phyloP scores from a whole-genome alignment of 2,113 vertebrate genomes.

The Ochotona princeps region DNA sequence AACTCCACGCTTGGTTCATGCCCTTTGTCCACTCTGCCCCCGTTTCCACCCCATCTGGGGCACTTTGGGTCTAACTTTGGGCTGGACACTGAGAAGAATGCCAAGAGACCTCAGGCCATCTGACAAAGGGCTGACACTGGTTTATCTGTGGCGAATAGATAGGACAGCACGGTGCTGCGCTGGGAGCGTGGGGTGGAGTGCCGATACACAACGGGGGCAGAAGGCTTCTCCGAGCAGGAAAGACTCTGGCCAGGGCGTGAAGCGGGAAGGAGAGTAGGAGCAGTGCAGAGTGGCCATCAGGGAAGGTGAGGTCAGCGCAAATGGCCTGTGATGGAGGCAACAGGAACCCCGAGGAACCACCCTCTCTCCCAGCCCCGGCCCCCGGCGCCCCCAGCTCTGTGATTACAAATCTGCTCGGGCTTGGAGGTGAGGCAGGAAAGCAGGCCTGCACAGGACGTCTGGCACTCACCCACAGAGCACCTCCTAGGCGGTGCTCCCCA shows the following conservation, averaged over 20 bases:
- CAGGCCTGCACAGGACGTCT: too few species aligned
- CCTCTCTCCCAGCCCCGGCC: too few species aligned
- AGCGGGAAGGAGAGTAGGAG: not conserved
- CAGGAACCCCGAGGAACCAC: not conserved
- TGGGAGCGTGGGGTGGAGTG: not conserved
- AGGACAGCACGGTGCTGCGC: not conserved
- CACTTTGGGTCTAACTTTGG: not conserved
- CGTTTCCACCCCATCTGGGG: not conserved
- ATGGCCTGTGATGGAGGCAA: not conserved
- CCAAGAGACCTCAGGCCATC: not conserved
- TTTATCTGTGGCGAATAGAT: not conserved
- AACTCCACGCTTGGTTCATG: not conserved
- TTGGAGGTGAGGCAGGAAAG: too few species aligned
- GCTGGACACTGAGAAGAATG: not conserved
- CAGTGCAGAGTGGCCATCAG: not conserved
- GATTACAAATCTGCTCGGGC: too few species aligned
- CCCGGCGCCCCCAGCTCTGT: fast-evolving
- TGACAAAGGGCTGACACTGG: not conserved
- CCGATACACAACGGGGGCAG: not conserved
- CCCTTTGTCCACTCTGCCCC: not conserved
- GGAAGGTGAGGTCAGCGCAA: not conserved
- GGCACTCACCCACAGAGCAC: too few species aligned
- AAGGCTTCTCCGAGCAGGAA: not conserved
- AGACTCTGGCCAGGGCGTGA: fast-evolving
- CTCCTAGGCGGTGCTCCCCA: not conserved